phyloP scores from a whole-genome alignment of 2,797 vertebrate species.

The Lophura swinhoii region DNA sequence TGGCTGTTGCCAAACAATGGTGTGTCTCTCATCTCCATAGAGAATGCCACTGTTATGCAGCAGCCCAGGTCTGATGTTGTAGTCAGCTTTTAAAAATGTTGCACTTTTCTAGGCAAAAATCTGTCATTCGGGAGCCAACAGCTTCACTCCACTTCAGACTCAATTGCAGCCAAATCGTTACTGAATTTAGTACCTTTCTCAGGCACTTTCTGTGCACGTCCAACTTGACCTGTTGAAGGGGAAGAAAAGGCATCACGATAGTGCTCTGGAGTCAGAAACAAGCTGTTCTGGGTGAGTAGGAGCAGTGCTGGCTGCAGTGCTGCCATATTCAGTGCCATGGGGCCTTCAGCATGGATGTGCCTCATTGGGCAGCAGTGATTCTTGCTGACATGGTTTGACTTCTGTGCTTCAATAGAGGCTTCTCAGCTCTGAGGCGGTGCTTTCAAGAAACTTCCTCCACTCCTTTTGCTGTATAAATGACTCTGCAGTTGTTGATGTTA shows the following conservation, averaged over 20 bases:
- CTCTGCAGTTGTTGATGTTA: neutral
- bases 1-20: too few species aligned
- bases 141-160: neutral
- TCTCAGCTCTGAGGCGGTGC: neutral
- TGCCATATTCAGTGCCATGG: neutral
- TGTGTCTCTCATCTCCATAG: too few species aligned
- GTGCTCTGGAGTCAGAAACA: neutral
- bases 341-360: too few species aligned
- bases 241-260: rapidly evolving
- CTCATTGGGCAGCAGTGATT: rapidly evolving
- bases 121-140: neutral
- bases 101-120: neutral
- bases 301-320: neutral
- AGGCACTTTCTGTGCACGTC: neutral
- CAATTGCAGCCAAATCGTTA: neutral
- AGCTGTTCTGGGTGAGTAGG: neutral
- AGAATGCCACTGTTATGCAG: too few species aligned
- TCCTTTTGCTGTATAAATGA: neutral
- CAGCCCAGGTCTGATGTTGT: too few species aligned
- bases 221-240: neutral
- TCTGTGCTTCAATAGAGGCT: neutral
- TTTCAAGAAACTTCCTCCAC: neutral
- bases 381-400: rapidly evolving
- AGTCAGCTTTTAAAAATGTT: too few species aligned
- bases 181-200: neutral